Percentiles rank a stretch among this genome's conserved stretches.
These are phyloP conservation scores for Synchiropus splendidus DNA, from an alignment of 2,113 vertebrate species.

Conservation along the genomic window DNA sequence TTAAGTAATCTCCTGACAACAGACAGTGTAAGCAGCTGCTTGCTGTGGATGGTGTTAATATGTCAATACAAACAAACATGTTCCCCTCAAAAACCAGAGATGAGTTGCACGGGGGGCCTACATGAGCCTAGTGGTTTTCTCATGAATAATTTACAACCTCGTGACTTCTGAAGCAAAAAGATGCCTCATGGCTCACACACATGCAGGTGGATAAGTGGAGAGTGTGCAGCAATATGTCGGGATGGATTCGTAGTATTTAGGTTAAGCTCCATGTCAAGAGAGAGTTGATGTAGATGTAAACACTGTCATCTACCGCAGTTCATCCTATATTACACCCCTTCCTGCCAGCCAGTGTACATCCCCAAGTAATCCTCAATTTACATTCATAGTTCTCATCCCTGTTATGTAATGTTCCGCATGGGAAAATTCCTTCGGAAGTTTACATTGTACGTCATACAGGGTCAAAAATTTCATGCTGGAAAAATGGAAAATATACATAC, in stretches of 20 bases:
- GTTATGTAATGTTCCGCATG: too few relatives aligned
- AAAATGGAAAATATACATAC: too few relatives aligned
- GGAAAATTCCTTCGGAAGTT: too few relatives aligned
- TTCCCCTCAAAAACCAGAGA: slow-evolving; percentile 5
- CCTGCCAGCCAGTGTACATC: neutral
- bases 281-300: slow-evolving; percentile 27
- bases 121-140: slow-evolving; percentile 26
- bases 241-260: slow-evolving; percentile 40
- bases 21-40: slow-evolving; percentile 4
- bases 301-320: slow-evolving; percentile 24
- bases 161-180: slow-evolving; percentile 21
- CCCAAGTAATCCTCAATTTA: slow-evolving; percentile 3
- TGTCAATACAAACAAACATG: slow-evolving; percentile 12
- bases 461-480: too few relatives aligned
- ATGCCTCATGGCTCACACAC: slow-evolving; percentile 2
- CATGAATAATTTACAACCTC: slow-evolving; percentile 49
- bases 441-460: too few relatives aligned
- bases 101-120: slow-evolving; percentile 18
- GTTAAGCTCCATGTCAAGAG: slow-evolving; percentile 39
- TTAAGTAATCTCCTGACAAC: slow-evolving; percentile 16
- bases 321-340: neutral
- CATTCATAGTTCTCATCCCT: neutral
- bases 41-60: slow-evolving; percentile 10
- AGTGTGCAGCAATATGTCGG: slow-evolving; percentile 30
- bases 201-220: slow-evolving; percentile 9